phyloP scores from a whole-genome alignment of 2,888 invertebrate genomes.

The Acanthacorydalis orientalis region DNA sequence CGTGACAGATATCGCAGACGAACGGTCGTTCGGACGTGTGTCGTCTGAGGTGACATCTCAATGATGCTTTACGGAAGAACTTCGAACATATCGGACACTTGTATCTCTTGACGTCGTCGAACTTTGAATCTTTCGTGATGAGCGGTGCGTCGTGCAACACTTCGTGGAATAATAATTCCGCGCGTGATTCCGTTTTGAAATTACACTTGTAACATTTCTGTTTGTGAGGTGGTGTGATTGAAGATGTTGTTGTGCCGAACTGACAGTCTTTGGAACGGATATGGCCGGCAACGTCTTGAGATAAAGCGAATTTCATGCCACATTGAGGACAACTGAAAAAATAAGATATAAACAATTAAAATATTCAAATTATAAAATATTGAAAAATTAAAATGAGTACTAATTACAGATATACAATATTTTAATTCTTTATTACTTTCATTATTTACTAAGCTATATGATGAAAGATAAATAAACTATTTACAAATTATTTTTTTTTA shows the following conservation, averaged over 20 bases:
- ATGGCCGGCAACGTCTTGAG: conserved; percentile 61
- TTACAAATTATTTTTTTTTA: too few species aligned
- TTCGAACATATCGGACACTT: conserved; percentile 52
- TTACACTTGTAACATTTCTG: conserved; percentile 39
- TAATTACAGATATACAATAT: too few species aligned
- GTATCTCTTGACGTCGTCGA: conserved; percentile 28
- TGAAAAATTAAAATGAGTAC: too few species aligned
- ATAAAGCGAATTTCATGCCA: conserved; percentile 46
- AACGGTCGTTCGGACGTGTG: conserved; percentile 63
- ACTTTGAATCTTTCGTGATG: conserved; percentile 17
- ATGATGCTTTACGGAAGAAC: conserved; percentile 42
- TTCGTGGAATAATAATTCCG: conserved; percentile 58
- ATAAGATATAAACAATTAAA: conserved; percentile 1
- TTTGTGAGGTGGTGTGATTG: conserved; percentile 10
- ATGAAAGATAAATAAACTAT: too few species aligned
- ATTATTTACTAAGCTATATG: too few species aligned
- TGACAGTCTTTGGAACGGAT: conserved; percentile 42
- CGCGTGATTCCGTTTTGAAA: conserved; percentile 43
- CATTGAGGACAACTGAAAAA: conserved; percentile 51
- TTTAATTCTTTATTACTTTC: too few species aligned
- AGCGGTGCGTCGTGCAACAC: conserved; percentile 41
- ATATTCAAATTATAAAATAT: too few species aligned
- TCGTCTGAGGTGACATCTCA: conserved; percentile 50
- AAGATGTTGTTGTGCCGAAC: conserved; percentile 16
- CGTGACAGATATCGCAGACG: conserved; percentile 41